Conservation (phyloP, 2,113 vertebrate species). For the Aplodontia rufa region DNA sequence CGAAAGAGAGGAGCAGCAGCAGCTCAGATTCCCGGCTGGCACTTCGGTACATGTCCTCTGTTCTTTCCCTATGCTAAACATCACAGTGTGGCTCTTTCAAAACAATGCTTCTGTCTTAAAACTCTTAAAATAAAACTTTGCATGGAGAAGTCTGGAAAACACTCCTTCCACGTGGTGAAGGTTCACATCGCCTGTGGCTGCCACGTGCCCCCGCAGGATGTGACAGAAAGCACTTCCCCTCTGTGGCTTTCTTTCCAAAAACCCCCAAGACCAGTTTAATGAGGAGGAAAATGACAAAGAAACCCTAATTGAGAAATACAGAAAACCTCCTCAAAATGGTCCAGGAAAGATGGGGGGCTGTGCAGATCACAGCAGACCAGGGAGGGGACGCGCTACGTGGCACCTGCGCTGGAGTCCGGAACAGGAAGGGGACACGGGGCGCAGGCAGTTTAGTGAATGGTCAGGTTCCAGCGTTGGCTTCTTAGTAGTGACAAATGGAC, state of each 20-base stretch:
- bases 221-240: background rate
- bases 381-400: background rate
- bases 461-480: background rate
- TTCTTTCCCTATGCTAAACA: background rate
- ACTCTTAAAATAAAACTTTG: conserved; percentile 37
- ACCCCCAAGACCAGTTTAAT: background rate
- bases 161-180: background rate
- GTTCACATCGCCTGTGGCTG: background rate
- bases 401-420: background rate
- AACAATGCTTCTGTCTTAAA: background rate
- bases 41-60: background rate
- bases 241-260: background rate
- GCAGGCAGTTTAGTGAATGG: background rate
- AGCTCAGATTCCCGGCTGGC: background rate
- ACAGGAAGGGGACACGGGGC: background rate
- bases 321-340: background rate
- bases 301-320: background rate
- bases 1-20: background rate
- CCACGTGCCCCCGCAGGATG: background rate
- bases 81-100: background rate
- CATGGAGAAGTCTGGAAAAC: background rate
- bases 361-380: background rate
- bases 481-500: background rate
- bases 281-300: background rate
- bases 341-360: background rate